A percentile compares a stretch with the other conserved stretches of the same genome.
Evolutionary conservation across 2,888 invertebrate genomes (phyloP).

Genomic region (Hermaeophaga mercurialis): DNA sequence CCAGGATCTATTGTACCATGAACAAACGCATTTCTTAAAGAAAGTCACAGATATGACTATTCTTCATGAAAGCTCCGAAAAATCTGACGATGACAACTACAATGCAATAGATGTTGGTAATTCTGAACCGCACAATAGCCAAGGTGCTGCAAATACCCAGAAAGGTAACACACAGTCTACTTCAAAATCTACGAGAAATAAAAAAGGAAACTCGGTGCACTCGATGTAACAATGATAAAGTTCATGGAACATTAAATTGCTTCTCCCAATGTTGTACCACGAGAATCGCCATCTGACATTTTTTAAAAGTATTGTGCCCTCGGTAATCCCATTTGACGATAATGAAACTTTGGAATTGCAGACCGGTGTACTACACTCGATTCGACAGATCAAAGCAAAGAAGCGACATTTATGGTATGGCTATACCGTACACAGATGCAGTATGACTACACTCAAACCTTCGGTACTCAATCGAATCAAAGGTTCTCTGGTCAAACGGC

Average conservation of each 20-base stretch:
- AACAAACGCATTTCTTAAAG: too few relatives aligned
- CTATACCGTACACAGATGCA: neutral
- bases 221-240: constrained; percentile 1
- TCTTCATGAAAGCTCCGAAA: too few relatives aligned
- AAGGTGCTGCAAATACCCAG: neutral
- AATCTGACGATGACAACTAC: neutral
- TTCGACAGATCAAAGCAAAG: neutral
- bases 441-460: neutral
- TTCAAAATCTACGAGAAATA: neutral
- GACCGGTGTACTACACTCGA: neutral
- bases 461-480: neutral
- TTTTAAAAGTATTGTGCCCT: too few relatives aligned
- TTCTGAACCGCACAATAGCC: neutral
- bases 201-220: neutral
- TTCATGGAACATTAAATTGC: neutral
- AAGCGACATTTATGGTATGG: neutral
- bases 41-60: too few relatives aligned
- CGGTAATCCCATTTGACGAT: neutral
- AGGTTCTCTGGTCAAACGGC: neutral
- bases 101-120: neutral
- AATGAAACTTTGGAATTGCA: neutral
- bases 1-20: too few relatives aligned
- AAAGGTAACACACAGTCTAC: too few relatives aligned
- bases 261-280: neutral
- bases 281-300: too few relatives aligned